Conservation (phyloP, 2,888 invertebrate species). For the Drosophila atroscutellata region DNA sequence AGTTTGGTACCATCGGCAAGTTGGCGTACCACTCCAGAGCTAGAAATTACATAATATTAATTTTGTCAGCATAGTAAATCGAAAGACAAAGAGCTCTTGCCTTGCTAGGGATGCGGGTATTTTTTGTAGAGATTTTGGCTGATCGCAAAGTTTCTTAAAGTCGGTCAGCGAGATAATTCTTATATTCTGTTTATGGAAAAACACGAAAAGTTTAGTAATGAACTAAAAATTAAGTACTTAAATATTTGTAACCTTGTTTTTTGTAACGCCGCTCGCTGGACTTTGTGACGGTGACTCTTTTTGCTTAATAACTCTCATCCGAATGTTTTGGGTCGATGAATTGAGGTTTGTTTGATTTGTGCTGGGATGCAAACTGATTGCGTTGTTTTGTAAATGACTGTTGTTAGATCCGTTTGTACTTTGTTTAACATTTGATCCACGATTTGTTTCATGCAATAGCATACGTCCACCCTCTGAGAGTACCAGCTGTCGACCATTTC, state of each 20-base stretch:
- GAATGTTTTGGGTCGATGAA: slow-evolving; percentile 68
- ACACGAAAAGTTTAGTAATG: not conserved
- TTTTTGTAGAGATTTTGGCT: slow-evolving; percentile 80
- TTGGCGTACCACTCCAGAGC: slow-evolving; percentile 78
- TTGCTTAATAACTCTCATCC: slow-evolving; percentile 73
- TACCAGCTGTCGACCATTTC: slow-evolving; percentile 93
- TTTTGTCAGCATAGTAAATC: not conserved
- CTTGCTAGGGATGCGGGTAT: slow-evolving; percentile 78
- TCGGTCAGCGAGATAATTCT: slow-evolving; percentile 84
- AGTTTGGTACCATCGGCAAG: slow-evolving; percentile 71
- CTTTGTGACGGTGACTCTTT: slow-evolving; percentile 50
- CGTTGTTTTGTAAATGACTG: slow-evolving; percentile 50
- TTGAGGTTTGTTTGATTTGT: slow-evolving; percentile 33
- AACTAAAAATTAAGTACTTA: not conserved
- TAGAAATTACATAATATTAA: slow-evolving; percentile 25
- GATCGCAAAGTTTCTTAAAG: slow-evolving; percentile 83
- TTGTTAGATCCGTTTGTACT: slow-evolving; percentile 49
- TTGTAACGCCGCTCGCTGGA: slow-evolving; percentile 57
- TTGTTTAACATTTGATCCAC: slow-evolving; percentile 44
- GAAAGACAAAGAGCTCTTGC: slow-evolving; percentile 46
- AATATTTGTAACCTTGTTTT: slow-evolving; percentile 59
- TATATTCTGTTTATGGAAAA: slow-evolving; percentile 76
- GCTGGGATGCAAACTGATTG: slow-evolving; percentile 42
- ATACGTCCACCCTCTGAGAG: slow-evolving; percentile 93
- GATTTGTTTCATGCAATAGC: slow-evolving; percentile 87